These are phyloP conservation scores for Hydrolagus affinis DNA, from an alignment of 2,113 vertebrate species.

Conservation along the genomic window DNA sequence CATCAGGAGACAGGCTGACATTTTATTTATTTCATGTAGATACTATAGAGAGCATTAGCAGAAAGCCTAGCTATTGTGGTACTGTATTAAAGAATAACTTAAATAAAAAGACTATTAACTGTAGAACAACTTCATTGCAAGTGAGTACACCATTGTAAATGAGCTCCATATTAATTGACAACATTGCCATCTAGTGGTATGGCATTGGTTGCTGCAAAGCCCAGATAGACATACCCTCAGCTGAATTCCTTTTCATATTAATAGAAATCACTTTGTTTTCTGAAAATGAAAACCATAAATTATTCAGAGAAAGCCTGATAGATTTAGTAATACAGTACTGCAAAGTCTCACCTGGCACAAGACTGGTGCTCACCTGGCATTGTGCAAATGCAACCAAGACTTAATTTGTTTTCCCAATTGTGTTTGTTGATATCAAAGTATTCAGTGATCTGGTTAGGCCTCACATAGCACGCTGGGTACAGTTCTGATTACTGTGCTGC, in stretches of 20 bases:
- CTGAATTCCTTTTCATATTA: neutral
- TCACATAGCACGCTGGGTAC: too few species aligned
- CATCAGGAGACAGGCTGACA: neutral
- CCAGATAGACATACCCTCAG: neutral
- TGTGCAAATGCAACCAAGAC: neutral
- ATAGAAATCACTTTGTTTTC: neutral
- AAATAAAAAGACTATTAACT: neutral
- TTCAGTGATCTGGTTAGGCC: too few species aligned
- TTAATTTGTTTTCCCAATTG: neutral
- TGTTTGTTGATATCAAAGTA: too few species aligned
- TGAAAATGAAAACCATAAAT: neutral
- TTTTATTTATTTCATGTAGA: neutral
- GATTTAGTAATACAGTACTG: neutral
- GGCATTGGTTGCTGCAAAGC: too few species aligned
- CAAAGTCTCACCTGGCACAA: neutral
- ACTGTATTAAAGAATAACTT: neutral
- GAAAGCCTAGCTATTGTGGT: neutral
- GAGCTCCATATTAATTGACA: slow-evolving; percentile 19
- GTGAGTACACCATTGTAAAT: neutral
- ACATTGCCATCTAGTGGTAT: slow-evolving; percentile 18
- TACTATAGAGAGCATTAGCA: neutral
- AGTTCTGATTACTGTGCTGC: too few species aligned
- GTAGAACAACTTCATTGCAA: neutral
- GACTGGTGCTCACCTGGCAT: too few species aligned
- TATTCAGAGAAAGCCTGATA: neutral